These are phyloP conservation scores for Tetrapedia diversipes DNA, from an alignment of 2,888 invertebrate genomes.

Conservation along the genomic window DNA sequence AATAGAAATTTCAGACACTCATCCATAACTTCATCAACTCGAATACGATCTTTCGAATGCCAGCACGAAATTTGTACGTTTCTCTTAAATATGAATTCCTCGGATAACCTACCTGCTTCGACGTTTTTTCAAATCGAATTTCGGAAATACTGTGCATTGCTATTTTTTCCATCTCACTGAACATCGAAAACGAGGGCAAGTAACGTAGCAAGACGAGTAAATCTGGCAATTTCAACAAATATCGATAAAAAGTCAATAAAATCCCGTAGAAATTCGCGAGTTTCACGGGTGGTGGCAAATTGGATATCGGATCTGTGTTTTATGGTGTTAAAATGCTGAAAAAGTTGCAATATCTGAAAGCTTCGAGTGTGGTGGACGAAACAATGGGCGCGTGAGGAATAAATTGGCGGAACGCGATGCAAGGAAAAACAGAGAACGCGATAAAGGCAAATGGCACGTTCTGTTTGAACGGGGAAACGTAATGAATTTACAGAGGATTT, in stretches of 20 bases:
- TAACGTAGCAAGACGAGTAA: too few species aligned
- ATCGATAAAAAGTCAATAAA: background rate
- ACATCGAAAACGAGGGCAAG: background rate
- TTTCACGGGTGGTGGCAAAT: background rate
- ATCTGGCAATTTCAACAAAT: background rate
- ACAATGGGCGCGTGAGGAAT: background rate
- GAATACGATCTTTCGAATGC: too few species aligned
- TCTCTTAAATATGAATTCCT: too few species aligned
- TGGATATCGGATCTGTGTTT: background rate
- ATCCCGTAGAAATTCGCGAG: background rate
- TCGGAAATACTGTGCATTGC: too few species aligned
- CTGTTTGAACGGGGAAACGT: background rate
- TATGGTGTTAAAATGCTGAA: background rate
- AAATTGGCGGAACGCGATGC: constrained; percentile 14
- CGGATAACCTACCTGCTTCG: too few species aligned
- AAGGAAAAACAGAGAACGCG: background rate
- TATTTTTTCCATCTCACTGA: background rate
- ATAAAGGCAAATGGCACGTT: background rate
- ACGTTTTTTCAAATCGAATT: too few species aligned
- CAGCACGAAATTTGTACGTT: too few species aligned
- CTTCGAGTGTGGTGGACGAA: too few species aligned
- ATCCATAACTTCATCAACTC: too few species aligned
- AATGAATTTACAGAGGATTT: constrained; percentile 45
- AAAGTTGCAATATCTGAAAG: background rate
- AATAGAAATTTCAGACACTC: too few species aligned